Percentiles rank a stretch among this genome's conserved stretches.
phyloP scores from a whole-genome alignment of 1,140 invertebrate genomes.

The Cryptotermes secundus region DNA sequence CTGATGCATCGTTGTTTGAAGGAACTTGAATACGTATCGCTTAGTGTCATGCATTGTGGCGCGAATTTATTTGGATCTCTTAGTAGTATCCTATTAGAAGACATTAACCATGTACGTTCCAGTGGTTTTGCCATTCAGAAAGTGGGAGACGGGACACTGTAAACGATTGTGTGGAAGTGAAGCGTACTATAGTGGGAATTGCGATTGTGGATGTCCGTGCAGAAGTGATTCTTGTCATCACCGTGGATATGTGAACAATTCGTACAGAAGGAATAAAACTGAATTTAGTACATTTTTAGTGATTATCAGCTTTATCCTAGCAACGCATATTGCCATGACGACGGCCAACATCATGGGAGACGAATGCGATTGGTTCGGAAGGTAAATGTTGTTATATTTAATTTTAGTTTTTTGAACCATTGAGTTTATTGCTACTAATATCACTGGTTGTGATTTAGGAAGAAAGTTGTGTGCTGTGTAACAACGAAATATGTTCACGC shows the following conservation, averaged over 20 bases:
- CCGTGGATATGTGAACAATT: background rate
- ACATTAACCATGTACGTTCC: background rate
- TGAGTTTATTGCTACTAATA: background rate
- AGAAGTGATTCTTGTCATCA: background rate
- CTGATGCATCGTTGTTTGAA: conserved; percentile 11
- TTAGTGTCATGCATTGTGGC: conserved; percentile 24
- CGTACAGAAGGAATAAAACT: background rate
- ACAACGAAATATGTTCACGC: too few species aligned
- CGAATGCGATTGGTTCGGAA: conserved; percentile 60
- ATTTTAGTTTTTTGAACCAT: background rate
- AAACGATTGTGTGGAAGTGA: background rate
- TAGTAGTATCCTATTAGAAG: background rate
- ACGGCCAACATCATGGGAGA: conserved; percentile 56
- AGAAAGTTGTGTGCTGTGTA: too few species aligned
- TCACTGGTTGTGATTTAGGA: too few species aligned
- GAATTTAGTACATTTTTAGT: background rate
- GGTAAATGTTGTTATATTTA: conserved; percentile 45
- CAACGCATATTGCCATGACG: conserved; percentile 31
- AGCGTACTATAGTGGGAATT: background rate
- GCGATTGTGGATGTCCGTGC: background rate
- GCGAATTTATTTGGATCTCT: conserved; percentile 20
- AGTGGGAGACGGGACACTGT: background rate
- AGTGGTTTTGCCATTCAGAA: background rate
- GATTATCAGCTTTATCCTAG: background rate
- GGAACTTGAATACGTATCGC: background rate